These are phyloP conservation scores for Drosophila koepferae DNA, from an alignment of 2,888 invertebrate species.

Conservation along the genomic window DNA sequence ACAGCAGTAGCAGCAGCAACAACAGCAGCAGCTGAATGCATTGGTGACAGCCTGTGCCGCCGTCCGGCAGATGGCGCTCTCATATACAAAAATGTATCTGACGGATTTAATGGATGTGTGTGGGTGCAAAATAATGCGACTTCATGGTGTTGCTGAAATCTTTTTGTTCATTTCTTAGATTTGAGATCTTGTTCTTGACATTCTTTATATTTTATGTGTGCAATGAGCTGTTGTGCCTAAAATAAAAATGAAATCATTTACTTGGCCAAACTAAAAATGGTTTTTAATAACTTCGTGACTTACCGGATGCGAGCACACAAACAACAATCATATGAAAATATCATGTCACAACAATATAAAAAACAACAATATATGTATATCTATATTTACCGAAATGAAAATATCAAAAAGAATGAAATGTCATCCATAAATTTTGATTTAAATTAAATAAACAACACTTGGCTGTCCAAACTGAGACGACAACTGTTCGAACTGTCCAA, in stretches of 20 bases:
- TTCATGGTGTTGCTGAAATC: slow-evolving; percentile 48
- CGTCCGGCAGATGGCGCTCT: slow-evolving; percentile 54
- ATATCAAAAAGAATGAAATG: slow-evolving; percentile 41
- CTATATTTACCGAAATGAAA: slow-evolving; percentile 22
- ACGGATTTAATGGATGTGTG: slow-evolving; percentile 47
- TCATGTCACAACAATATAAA: slow-evolving; percentile 62
- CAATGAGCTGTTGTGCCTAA: slow-evolving; percentile 74
- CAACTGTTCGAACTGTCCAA: slow-evolving; percentile 59
- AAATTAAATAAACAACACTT: slow-evolving; percentile 74
- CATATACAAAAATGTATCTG: slow-evolving; percentile 59
- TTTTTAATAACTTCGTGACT: slow-evolving; percentile 72
- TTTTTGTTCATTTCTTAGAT: slow-evolving; percentile 21
- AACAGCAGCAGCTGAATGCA: slow-evolving; percentile 48
- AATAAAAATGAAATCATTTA: slow-evolving; percentile 82
- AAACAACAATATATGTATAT: not conserved
- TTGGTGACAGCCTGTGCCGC: slow-evolving; percentile 45
- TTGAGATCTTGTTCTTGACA: slow-evolving; percentile 6
- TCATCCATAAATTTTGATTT: slow-evolving; percentile 67
- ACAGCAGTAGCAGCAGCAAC: slow-evolving; percentile 22
- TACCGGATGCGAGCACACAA: slow-evolving; percentile 67
- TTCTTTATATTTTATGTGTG: slow-evolving; percentile 41
- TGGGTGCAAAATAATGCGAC: slow-evolving; percentile 59
- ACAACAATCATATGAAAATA: slow-evolving; percentile 34
- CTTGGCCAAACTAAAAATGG: slow-evolving; percentile 66
- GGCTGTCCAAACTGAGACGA: slow-evolving; percentile 41